phyloP scores from a whole-genome alignment of 2,113 vertebrate genomes.

The Columba livia region DNA sequence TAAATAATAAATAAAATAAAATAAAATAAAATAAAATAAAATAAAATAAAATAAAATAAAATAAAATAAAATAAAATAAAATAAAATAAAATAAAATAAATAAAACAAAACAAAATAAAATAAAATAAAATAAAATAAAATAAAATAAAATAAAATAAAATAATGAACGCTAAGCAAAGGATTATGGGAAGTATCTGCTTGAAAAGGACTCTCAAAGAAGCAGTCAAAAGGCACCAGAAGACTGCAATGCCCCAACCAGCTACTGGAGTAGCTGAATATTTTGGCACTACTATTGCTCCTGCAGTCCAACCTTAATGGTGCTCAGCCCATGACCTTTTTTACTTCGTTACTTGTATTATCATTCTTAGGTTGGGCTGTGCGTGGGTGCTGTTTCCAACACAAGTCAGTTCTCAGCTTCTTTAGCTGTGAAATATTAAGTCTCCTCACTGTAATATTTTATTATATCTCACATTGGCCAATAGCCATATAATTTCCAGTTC shows the following conservation, averaged over 20 bases:
- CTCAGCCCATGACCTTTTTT: neutral
- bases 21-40: no score
- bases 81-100: no score
- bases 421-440: slow-evolving; percentile 60
- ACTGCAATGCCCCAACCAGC: neutral
- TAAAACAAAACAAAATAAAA: neutral
- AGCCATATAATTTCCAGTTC: slow-evolving; percentile 61
- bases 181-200: neutral
- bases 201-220: neutral
- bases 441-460: slow-evolving; percentile 31
- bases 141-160: neutral
- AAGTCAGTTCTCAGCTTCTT: slow-evolving; percentile 9
- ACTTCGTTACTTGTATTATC: neutral
- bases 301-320: neutral
- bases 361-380: neutral
- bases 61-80: neutral
- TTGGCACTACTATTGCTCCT: neutral
- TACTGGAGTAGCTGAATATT: neutral
- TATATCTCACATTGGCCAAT: slow-evolving; percentile 37
- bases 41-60: no score
- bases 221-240: neutral
- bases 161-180: neutral
- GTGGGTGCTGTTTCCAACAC: neutral
- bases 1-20: no score
- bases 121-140: no score